A percentile compares a stretch with the other conserved stretches of the same genome.
Conservation (phyloP, 1,140 invertebrate genomes). For the Acromyrmex heyeri region DNA sequence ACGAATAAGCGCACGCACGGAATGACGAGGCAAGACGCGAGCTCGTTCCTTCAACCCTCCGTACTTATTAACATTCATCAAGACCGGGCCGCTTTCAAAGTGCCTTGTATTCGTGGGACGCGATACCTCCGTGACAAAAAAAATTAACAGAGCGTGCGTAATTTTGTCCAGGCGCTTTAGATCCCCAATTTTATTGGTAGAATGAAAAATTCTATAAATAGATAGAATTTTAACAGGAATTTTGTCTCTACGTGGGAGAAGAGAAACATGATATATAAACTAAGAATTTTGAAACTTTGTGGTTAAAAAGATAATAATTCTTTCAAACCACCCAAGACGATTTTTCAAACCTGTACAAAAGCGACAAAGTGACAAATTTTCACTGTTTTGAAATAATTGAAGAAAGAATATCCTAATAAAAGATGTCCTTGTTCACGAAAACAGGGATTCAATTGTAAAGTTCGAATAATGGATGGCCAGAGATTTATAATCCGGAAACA, state of each 20-base stretch:
- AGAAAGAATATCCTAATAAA: conserved; percentile 1
- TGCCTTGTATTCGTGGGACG: neutral
- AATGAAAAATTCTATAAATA: conserved; percentile 36
- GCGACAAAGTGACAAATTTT: neutral
- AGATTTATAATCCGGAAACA: neutral
- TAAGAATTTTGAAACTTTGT: neutral
- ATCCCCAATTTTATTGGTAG: conserved; percentile 12
- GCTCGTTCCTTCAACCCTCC: conserved; percentile 49
- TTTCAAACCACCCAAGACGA: neutral
- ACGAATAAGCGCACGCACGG: neutral
- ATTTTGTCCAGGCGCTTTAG: conserved; percentile 23
- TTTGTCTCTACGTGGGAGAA: neutral
- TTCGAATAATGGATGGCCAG: neutral
- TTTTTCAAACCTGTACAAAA: neutral
- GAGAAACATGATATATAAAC: neutral
- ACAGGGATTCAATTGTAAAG: neutral
- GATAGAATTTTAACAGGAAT: neutral
- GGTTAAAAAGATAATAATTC: neutral
- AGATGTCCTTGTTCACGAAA: neutral
- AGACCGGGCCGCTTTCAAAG: conserved; percentile 26
- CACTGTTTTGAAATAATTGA: neutral
- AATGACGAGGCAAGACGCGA: neutral
- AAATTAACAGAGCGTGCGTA: conserved; percentile 41
- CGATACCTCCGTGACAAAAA: conserved; percentile 11
- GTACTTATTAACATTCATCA: conserved; percentile 55